These are phyloP conservation scores for Drosophila nr. fundita DNA, from an alignment of 2,888 invertebrate genomes.

Conservation along the genomic window DNA sequence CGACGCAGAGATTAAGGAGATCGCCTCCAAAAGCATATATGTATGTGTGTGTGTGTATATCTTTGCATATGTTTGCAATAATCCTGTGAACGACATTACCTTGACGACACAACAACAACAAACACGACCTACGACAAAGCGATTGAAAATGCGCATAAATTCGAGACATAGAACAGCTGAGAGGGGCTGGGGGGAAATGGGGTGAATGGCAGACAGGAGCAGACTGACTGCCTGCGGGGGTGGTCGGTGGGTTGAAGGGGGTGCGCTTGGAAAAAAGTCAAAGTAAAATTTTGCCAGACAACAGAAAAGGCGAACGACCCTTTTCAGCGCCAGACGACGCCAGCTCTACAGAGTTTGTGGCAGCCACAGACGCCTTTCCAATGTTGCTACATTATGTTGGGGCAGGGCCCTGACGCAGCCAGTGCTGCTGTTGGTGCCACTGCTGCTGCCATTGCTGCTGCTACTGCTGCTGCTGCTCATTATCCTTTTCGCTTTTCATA, in stretches of 20 bases:
- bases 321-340: conserved; percentile 78
- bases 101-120: conserved; percentile 74
- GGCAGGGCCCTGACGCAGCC: conserved; percentile 65
- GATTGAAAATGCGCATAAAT: conserved; percentile 78
- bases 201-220: conserved; percentile 45
- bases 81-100: conserved; percentile 76
- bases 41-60: neutral
- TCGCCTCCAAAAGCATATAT: conserved; percentile 21
- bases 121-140: conserved; percentile 82
- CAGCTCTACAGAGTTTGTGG: conserved; percentile 35
- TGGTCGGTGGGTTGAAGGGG: conserved; percentile 11
- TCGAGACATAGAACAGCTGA: conserved; percentile 43
- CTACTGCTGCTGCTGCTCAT: conserved; percentile 58
- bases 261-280: conserved; percentile 62
- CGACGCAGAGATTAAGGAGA: conserved; percentile 32
- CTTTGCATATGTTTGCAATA: conserved; percentile 30
- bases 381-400: conserved; percentile 61
- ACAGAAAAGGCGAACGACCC: conserved; percentile 82
- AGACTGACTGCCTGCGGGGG: conserved; percentile 18
- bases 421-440: conserved; percentile 29
- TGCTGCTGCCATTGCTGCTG: conserved; percentile 26
- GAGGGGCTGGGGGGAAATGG: neutral
- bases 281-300: conserved; percentile 78
- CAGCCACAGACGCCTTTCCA: conserved; percentile 28
- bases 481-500: conserved; percentile 84